phyloP scores from a whole-genome alignment of 2,113 vertebrate species.

The Apaloderma vittatum region DNA sequence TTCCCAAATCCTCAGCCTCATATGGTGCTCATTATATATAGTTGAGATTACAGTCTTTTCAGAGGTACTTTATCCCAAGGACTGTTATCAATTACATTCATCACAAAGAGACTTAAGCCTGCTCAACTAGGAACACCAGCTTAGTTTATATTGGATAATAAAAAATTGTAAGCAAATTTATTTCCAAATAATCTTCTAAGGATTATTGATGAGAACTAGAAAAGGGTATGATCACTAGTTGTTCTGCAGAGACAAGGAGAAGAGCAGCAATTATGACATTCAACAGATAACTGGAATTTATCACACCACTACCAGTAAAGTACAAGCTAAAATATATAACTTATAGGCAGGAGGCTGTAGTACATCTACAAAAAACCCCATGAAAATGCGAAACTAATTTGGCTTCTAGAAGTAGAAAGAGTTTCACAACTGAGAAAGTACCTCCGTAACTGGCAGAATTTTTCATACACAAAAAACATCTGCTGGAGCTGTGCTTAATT shows the following conservation, averaged over 20 bases:
- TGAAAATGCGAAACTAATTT: not conserved
- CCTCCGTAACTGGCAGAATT: not conserved
- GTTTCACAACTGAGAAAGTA: not conserved
- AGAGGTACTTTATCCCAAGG: not conserved
- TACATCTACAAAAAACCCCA: not conserved
- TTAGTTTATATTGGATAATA: not conserved
- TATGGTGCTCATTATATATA: not conserved
- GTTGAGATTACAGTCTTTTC: not conserved
- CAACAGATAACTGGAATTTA: slow-evolving; percentile 24
- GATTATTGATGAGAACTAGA: not conserved
- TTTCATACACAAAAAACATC: not conserved
- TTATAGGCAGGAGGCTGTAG: not conserved
- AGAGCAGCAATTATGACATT: not conserved
- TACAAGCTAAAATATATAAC: not conserved
- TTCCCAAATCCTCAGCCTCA: not conserved
- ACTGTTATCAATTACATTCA: not conserved
- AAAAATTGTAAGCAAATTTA: not conserved
- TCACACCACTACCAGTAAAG: slow-evolving; percentile 7
- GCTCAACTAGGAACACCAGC: not conserved
- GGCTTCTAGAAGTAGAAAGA: slow-evolving; percentile 26
- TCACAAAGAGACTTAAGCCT: not conserved
- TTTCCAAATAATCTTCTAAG: not conserved
- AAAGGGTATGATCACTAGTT: not conserved
- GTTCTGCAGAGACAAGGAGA: not conserved
- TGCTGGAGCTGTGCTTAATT: not conserved